phyloP scores from a whole-genome alignment of 2,888 invertebrate genomes.

The Serrognathus titanus region DNA sequence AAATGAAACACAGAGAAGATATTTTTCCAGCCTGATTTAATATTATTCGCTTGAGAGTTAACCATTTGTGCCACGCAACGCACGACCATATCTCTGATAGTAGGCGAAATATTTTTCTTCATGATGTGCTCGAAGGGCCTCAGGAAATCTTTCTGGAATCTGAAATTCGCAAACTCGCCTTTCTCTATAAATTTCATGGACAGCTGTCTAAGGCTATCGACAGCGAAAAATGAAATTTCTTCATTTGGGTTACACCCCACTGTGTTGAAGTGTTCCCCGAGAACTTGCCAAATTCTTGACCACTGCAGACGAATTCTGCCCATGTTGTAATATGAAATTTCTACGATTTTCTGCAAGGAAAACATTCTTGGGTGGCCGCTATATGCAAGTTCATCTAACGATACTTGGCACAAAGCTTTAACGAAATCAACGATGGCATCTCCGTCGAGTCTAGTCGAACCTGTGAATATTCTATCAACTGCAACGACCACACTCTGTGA shows the following conservation, averaged over 20 bases:
- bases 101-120: constrained; percentile 93
- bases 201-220: constrained; percentile 93
- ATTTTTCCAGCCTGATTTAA: constrained; percentile 99
- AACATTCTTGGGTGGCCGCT: constrained; percentile 92
- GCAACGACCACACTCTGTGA: constrained; percentile 99
- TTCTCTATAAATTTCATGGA: constrained; percentile 99
- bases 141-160: constrained; percentile 99
- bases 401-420: constrained; percentile 91
- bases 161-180: constrained; percentile 97
- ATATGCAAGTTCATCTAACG: constrained; percentile 89
- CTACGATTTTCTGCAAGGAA: constrained; percentile 96
- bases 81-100: constrained; percentile 95
- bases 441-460: constrained; percentile 90
- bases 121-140: constrained; percentile 98
- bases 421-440: constrained; percentile 99
- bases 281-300: constrained; percentile 97
- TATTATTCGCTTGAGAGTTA: constrained; percentile 92
- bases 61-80: constrained; percentile 98
- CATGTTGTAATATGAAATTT: constrained; percentile 99
- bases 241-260: constrained; percentile 95
- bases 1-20: constrained; percentile 98
- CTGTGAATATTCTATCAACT: constrained; percentile 96
- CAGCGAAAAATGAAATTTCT: constrained; percentile 96
- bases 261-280: constrained; percentile 97
- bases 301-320: constrained; percentile 97